These are phyloP conservation scores for Columbina picui DNA, from an alignment of 2,113 vertebrate genomes.

Conservation along the genomic window DNA sequence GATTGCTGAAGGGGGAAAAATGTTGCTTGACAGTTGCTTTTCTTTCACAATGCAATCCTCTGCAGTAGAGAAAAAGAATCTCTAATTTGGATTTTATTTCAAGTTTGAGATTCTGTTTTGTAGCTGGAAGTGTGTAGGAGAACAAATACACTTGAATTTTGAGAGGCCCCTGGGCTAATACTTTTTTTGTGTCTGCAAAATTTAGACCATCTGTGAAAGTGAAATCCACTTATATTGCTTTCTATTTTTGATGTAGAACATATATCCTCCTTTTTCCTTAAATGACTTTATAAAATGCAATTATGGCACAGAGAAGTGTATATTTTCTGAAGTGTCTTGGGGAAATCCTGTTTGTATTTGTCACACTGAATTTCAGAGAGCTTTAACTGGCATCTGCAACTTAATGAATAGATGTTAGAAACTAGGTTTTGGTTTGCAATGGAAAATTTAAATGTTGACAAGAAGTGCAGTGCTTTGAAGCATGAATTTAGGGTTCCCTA, in stretches of 20 bases:
- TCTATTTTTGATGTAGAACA: background rate
- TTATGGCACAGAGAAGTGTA: background rate
- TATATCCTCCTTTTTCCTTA: background rate
- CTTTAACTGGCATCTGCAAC: background rate
- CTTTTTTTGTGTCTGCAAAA: background rate
- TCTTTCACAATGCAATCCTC: background rate
- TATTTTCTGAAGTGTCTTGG: background rate
- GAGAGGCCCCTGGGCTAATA: background rate
- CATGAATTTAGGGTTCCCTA: background rate
- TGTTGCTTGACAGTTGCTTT: background rate
- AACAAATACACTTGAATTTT: background rate
- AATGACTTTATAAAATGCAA: background rate
- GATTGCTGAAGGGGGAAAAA: accelerated
- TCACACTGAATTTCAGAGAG: background rate
- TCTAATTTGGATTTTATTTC: background rate
- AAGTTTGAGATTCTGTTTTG: background rate
- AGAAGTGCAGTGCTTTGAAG: background rate
- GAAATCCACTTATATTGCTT: background rate
- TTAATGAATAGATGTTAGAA: background rate
- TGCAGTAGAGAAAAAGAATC: background rate
- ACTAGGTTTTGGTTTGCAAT: background rate
- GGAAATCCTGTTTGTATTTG: background rate
- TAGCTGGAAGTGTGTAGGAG: background rate
- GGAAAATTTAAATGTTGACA: background rate
- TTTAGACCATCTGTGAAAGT: background rate